A percentile compares a stretch with the other conserved stretches of the same genome.
Conservation (phyloP, 2,888 invertebrate genomes). For the Pandemis heparana region DNA sequence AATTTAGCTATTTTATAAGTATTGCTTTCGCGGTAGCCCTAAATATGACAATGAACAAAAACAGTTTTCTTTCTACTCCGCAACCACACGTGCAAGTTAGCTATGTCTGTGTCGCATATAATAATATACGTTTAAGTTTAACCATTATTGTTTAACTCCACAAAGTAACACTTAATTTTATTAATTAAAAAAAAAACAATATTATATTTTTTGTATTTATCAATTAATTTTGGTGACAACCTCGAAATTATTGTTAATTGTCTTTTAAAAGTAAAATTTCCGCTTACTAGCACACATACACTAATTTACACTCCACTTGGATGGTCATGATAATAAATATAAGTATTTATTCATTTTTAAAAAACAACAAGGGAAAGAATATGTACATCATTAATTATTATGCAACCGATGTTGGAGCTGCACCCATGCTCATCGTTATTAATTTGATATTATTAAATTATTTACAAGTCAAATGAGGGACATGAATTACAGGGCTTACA, state of each 20-base stretch:
- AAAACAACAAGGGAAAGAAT: neutral
- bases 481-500: no score
- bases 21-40: no score
- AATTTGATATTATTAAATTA: neutral
- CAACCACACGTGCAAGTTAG: no score
- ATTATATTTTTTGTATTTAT: neutral
- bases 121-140: no score
- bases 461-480: no score
- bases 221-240: neutral
- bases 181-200: no score
- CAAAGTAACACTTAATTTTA: no score
- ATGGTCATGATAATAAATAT: neutral
- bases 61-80: no score
- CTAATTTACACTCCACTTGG: neutral
- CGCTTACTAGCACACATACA: neutral
- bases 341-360: neutral
- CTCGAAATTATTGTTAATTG: slow-evolving; percentile 1
- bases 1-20: no score
- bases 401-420: neutral
- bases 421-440: neutral
- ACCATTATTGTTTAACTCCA: no score
- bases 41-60: no score
- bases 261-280: neutral
- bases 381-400: neutral
- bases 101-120: no score